These are phyloP conservation scores for Pao palembangensis DNA, from an alignment of 2,113 vertebrate species.

Conservation along the genomic window DNA sequence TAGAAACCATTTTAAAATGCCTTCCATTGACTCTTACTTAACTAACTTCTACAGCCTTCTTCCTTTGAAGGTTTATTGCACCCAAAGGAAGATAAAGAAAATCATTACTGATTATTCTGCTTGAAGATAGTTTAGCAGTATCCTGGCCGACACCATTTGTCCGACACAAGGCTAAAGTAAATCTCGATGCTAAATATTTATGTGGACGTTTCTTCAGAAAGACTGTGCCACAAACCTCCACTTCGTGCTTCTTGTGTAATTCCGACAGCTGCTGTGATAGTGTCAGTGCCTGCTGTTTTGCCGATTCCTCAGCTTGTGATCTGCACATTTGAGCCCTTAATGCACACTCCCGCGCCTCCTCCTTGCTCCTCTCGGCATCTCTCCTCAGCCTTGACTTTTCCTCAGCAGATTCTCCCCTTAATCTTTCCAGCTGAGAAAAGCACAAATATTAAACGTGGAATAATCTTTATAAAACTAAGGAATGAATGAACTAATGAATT, in stretches of 20 bases:
- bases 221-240: constrained; percentile 46
- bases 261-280: constrained; percentile 53
- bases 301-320: constrained; percentile 47
- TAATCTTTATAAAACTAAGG: neutral
- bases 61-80: constrained; percentile 3
- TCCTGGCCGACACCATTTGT: neutral
- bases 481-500: constrained; percentile 6
- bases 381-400: constrained; percentile 54
- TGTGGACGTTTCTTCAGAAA: constrained; percentile 3
- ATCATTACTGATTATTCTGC: neutral
- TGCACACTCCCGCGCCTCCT: constrained; percentile 45
- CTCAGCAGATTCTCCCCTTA: constrained; percentile 53
- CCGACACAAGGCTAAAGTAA: neutral
- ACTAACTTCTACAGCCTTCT: neutral
- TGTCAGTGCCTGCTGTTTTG: constrained; percentile 40
- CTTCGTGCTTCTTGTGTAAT: constrained; percentile 45
- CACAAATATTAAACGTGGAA: neutral
- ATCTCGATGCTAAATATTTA: constrained; percentile 14
- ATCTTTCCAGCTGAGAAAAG: constrained; percentile 49
- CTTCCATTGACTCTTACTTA: constrained; percentile 3
- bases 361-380: constrained; percentile 42
- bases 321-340: constrained; percentile 49
- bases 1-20: constrained; percentile 5
- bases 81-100: neutral
- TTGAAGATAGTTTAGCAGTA: neutral